A percentile compares a stretch with the other conserved stretches of the same genome.
Conservation (phyloP, 1,140 invertebrate species). For the Drosophila tsacasi region DNA sequence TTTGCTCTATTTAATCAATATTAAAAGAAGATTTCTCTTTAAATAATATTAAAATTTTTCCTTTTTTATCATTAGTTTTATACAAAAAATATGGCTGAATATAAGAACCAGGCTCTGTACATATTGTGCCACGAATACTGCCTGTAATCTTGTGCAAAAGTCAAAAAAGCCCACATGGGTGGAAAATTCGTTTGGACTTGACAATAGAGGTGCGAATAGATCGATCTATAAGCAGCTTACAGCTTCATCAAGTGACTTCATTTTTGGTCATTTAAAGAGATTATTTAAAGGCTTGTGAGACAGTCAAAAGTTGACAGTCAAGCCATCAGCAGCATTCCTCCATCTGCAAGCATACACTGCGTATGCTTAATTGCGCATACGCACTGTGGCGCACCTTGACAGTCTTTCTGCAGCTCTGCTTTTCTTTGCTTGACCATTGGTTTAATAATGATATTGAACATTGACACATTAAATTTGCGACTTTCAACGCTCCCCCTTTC, state of each 20-base stretch:
- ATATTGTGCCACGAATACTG: background rate
- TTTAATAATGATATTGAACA: conserved; percentile 18
- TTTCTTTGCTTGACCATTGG: conserved; percentile 27
- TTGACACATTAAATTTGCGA: conserved; percentile 68
- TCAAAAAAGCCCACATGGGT: background rate
- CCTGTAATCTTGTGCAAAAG: background rate
- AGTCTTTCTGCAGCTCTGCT: background rate
- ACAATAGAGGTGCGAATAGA: conserved; percentile 77
- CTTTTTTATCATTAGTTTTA: background rate
- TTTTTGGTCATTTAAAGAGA: conserved; percentile 31
- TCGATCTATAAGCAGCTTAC: conserved; percentile 65
- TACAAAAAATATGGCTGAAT: background rate
- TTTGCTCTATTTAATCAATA: background rate
- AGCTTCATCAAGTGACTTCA: background rate
- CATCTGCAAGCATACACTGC: conserved; percentile 2
- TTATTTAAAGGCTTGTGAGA: conserved; percentile 17
- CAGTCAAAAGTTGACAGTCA: background rate
- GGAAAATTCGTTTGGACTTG: conserved; percentile 46
- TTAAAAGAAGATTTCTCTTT: background rate
- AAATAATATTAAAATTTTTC: no score
- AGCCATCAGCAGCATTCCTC: background rate
- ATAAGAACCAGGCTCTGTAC: no score
- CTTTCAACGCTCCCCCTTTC: conserved; percentile 43
- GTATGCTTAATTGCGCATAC: conserved; percentile 54
- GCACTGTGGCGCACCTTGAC: conserved; percentile 21